phyloP scores from a whole-genome alignment of 1,140 invertebrate species.

The Holcopasites calliopsidis region DNA sequence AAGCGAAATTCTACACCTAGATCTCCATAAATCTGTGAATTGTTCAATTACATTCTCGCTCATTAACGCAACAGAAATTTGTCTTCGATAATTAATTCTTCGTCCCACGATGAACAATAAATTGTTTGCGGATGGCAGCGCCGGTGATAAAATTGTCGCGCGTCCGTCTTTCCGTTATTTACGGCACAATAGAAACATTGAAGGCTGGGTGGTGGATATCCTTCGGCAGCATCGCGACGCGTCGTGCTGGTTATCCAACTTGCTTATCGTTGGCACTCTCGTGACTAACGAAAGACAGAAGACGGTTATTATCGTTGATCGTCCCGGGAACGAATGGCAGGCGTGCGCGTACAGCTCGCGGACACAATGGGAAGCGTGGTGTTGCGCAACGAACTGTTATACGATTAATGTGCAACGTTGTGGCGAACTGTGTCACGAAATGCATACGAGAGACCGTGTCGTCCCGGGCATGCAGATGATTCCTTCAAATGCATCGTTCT shows the following conservation, averaged over 20 bases:
- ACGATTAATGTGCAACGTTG: conserved; percentile 56
- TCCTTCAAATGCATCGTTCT: conserved; percentile 26
- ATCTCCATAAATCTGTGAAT: no score
- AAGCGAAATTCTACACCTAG: no score
- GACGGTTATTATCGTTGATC: conserved; percentile 47
- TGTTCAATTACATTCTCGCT: no score
- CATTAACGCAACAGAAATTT: no score
- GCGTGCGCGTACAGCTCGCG: conserved; percentile 30
- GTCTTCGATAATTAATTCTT: no score
- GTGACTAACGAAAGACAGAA: conserved; percentile 35
- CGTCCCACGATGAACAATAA: no score
- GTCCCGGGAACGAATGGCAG: conserved; percentile 20
- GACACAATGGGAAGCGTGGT: conserved; percentile 49
- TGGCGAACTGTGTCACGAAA: conserved; percentile 56
- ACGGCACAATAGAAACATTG: not conserved
- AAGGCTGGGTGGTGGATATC: not conserved
- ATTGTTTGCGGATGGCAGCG: no score
- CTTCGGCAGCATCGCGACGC: not conserved
- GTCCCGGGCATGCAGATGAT: conserved; percentile 44
- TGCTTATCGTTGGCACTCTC: conserved; percentile 5
- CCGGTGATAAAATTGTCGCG: not conserved
- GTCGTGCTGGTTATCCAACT: not conserved
- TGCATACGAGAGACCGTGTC: conserved; percentile 34
- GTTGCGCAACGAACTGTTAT: conserved; percentile 57
- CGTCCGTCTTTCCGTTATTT: conserved; percentile 4